Base-by-base conservation (phyloP, 2,888 invertebrate genomes). In the Scaptomyza flava region DNA sequence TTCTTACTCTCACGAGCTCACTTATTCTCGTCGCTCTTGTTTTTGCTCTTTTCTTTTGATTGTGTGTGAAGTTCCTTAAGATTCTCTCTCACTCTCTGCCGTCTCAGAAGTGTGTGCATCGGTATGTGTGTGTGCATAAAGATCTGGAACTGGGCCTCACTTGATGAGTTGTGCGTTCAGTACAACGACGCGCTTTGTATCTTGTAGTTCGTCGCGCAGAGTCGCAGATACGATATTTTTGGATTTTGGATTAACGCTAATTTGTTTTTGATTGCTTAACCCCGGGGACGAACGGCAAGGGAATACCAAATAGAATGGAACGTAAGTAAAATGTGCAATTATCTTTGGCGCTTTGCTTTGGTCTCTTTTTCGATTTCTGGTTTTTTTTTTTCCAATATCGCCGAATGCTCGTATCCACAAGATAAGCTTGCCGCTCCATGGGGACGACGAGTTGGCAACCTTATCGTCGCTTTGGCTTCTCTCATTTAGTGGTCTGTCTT, bases 261-360 rank as follows among this genome's bases (percentile, higher is more conserved):
- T 88, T 83, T 76, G 73, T 76, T 79, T 87, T 82, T 79, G 80
- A 82, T 83, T 83, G 77, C 52, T 69, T 71, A 64, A 68, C 50
- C 51, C 51, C 14, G 36, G 48, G 69, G 80, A 27, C 6, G 73
- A 62, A 51, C 69, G 59, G 45, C 17, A 45, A 30, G 47, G 41
- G 14, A 36, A 6, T 1, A 46, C 17, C 17, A 9, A 36, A 30
- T 54, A 41, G 46, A 58, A 45, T 43, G 41, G 33, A 64, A 42
- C 61, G 80, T 82, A 85, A 81, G 81, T 87, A 87, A 77, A 79
- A 56, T 72, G 51, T 81, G 75, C 66, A 81, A 74, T 84, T 81
- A 84, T 58, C 68, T 67, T 67, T 70, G 46, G 59, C 67, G 59
- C 51, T 36, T n/a, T 63, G 77, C 78, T 67, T 64, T 75, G 75